Conservation (phyloP, 2,888 invertebrate species). For the Hypomecis atomaria region DNA sequence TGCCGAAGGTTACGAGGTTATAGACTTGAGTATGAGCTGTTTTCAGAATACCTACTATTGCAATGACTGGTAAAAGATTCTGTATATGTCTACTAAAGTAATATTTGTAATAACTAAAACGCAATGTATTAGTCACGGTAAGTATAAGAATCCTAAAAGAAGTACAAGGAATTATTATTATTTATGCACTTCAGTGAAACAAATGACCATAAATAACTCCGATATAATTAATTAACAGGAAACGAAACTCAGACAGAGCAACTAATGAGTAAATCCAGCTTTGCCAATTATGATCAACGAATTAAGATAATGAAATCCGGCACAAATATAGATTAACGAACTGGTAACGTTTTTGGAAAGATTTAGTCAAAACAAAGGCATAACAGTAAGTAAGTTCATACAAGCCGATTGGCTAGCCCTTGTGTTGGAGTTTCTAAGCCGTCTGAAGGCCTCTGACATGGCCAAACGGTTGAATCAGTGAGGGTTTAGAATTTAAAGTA, state of each 20-base stretch:
- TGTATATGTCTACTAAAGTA: too few relatives aligned
- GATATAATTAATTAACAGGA: neutral
- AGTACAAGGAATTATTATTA: neutral
- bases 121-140: conserved; percentile 3
- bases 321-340: neutral
- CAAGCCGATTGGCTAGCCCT: too few relatives aligned
- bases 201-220: conserved; percentile 4
- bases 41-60: neutral
- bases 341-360: too few relatives aligned
- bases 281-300: neutral
- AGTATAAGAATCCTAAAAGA: neutral
- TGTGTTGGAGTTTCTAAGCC: too few relatives aligned
- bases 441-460: too few relatives aligned
- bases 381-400: too few relatives aligned
- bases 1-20: conserved; percentile 3
- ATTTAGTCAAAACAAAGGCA: too few relatives aligned
- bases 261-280: conserved; percentile 1
- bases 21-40: neutral
- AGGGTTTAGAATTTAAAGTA: too few relatives aligned
- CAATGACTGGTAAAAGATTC: neutral
- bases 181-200: neutral
- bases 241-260: conserved; percentile 1
- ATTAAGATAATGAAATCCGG: neutral
- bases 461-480: too few relatives aligned
- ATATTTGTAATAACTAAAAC: neutral